Evolutionary conservation across 2,888 invertebrate species (phyloP).

Genomic region (Athalia rosae): DNA sequence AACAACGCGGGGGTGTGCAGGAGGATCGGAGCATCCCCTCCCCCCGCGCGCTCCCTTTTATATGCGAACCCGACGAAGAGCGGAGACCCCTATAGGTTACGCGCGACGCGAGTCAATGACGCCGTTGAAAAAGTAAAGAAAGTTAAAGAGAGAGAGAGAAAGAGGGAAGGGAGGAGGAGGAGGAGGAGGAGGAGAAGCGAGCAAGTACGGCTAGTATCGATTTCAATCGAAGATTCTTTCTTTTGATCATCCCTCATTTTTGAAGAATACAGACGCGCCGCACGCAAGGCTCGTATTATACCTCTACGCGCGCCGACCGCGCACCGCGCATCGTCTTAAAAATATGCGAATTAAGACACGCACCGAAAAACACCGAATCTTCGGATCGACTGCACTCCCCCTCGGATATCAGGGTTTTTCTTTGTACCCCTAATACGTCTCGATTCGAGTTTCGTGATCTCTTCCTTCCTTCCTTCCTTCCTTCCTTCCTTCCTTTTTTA

Average conservation of each 20-base stretch:
- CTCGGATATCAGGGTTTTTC: not conserved
- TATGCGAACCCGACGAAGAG: too few species aligned
- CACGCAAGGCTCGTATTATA: too few species aligned
- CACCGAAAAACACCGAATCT: conserved; percentile 24
- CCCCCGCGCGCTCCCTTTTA: too few species aligned
- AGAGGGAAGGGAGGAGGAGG: not conserved
- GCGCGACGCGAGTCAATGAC: conserved; percentile 15
- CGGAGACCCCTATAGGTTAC: too few species aligned
- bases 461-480: not conserved
- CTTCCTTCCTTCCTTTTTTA: not conserved
- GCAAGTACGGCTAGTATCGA: conserved; percentile 19
- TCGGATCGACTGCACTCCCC: conserved; percentile 24
- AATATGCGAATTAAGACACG: conserved; percentile 30
- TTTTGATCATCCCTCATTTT: conserved; percentile 32
- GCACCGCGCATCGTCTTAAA: conserved; percentile 6
- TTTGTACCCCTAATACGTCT: not conserved
- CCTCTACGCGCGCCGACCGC: too few species aligned
- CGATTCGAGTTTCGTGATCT: not conserved
- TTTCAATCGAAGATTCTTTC: conserved; percentile 37
- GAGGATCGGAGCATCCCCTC: too few species aligned
- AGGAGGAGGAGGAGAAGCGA: not conserved
- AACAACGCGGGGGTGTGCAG: conserved; percentile 4
- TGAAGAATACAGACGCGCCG: too few species aligned
- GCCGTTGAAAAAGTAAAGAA: not conserved
- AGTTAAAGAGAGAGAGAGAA: not conserved